Conservation (phyloP, 1,140 invertebrate genomes). For the Luehdorfia chinensis region DNA sequence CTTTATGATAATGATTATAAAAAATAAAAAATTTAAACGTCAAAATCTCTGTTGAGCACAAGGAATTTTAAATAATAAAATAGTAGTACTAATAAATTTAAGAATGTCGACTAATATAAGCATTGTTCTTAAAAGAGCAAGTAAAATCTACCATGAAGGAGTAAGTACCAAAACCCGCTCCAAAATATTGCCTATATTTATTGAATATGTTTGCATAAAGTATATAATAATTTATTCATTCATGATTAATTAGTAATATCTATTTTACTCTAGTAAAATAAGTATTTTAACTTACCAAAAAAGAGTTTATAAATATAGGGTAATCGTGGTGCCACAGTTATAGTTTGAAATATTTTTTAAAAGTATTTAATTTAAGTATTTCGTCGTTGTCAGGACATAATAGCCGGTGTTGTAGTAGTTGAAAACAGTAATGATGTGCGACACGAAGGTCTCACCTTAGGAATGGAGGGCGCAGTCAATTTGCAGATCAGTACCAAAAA, state of each 20-base stretch:
- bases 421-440: constrained; percentile 88
- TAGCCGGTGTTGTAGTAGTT: constrained; percentile 89
- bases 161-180: constrained; percentile 75
- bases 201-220: background rate
- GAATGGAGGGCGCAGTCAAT: constrained; percentile 93
- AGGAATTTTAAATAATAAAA: too few relatives aligned
- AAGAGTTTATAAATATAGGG: too few relatives aligned
- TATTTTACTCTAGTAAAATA: too few relatives aligned
- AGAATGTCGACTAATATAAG: constrained; percentile 83
- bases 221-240: constrained; percentile 3
- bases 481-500: constrained; percentile 96
- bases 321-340: too few relatives aligned
- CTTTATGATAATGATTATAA: too few relatives aligned
- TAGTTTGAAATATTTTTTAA: too few relatives aligned
- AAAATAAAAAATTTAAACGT: too few relatives aligned
- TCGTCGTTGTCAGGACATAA: constrained; percentile 86
- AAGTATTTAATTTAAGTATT: too few relatives aligned
- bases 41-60: too few relatives aligned
- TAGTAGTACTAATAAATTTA: too few relatives aligned
- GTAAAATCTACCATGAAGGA: constrained; percentile 90
- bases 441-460: constrained; percentile 93
- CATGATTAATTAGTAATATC: too few relatives aligned
- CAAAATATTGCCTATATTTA: background rate
- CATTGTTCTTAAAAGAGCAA: constrained; percentile 87
- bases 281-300: too few relatives aligned